Base-by-base conservation (phyloP, 2,113 vertebrate species). In the Triplophysa tibetana region DNA sequence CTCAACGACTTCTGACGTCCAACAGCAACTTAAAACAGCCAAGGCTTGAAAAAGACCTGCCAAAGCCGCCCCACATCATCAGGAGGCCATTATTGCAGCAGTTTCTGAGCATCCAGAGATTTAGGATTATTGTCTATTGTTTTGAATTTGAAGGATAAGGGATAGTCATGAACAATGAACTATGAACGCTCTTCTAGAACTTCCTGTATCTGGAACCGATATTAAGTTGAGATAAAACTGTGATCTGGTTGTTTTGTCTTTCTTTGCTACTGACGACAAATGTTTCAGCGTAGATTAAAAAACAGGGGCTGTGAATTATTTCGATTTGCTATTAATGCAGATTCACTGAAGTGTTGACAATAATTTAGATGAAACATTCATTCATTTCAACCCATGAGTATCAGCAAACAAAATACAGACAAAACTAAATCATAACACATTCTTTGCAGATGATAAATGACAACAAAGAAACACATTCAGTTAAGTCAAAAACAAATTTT, bases 61-160 rank as follows among this genome's bases (percentile, higher is more conserved):
- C 86, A 75, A 65, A 79, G 75, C 82, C 85, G 80, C 61, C 72
- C 87, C 86, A 85, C 83, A 50, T 80, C 86, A 84, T 70, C 64
- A 87, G 89, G 91, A 91, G 87, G 87, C 84, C 82, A 91, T 91
- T 91, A 92, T 92, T 92, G 91, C 91, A 92, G 91, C 91, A 92
- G 91, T 92, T 92, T 92, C 91, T 89, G 86, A 82, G 70, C 21
- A 78, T 78, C 76, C 65, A 50, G 41, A 63, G 41, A 58, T 48
- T 33, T 16, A 63, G 14, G 12, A 33, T 61, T 58, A 48, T 67
- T 73, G 19, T 13, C 23, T 73, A 64, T 78, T 3, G 6, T 60
- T 33, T 70, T 9, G 38, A 63, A 62, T 4, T 43, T 29, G 13
- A 66, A 41, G 50, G 10, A 58, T 58, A 58, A 58, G 19, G 52